phyloP scores from a whole-genome alignment of 2,797 vertebrate genomes.

The Clarias platycephalus region DNA sequence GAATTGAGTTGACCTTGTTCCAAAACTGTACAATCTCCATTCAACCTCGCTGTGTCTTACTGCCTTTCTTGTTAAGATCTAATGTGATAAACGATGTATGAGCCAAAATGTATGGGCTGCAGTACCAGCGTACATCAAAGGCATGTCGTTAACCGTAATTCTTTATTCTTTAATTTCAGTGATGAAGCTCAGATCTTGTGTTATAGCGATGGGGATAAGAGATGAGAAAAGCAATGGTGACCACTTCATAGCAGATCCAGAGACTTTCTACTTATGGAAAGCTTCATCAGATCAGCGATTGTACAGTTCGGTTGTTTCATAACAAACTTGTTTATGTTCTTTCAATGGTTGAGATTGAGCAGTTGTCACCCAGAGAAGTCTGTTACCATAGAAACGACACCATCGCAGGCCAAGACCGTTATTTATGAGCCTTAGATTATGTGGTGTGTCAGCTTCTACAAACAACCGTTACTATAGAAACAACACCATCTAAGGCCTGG shows the following conservation, averaged over 20 bases:
- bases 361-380: too few species aligned
- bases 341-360: too few species aligned
- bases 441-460: not conserved
- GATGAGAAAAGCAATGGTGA: not conserved
- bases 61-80: constrained; percentile 32
- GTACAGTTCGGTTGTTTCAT: not conserved
- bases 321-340: not conserved
- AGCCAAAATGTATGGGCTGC: constrained; percentile 23
- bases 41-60: constrained; percentile 30
- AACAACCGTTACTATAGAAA: not conserved
- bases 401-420: not conserved
- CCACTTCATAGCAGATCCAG: not conserved
- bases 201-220: not conserved
- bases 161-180: constrained; percentile 36
- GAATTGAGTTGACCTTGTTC: constrained; percentile 57
- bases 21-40: constrained; percentile 56
- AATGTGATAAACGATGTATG: constrained; percentile 7
- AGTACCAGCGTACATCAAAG: constrained; percentile 38
- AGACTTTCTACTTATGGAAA: not conserved
- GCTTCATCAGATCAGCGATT: not conserved
- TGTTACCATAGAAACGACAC: too few species aligned
- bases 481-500: too few species aligned
- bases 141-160: constrained; percentile 45
- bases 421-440: not conserved
- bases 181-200: not conserved